phyloP scores from a whole-genome alignment of 2,797 vertebrate genomes.

The Acipenser oxyrinchus region DNA sequence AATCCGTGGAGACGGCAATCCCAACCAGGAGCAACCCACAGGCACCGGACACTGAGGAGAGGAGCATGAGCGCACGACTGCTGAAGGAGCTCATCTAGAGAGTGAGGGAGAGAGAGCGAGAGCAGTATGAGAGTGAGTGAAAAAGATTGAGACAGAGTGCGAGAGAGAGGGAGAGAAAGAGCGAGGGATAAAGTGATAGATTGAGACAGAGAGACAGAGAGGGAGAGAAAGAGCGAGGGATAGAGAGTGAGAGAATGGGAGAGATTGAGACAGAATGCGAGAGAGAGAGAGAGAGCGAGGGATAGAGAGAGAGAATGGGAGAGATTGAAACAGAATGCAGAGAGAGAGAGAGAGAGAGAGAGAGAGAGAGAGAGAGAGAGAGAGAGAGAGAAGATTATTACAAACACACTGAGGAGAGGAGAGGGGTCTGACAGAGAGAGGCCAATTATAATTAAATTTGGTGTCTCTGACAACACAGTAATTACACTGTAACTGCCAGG shows the following conservation, averaged over 20 bases:
- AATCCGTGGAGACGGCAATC: constrained; percentile 87
- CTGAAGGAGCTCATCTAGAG: constrained; percentile 86
- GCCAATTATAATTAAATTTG: not conserved
- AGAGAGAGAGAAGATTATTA: not conserved
- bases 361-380: not conserved
- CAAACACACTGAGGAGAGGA: not conserved
- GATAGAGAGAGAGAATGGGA: not conserved
- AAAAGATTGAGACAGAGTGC: constrained; percentile 1
- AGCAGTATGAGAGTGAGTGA: constrained; percentile 7
- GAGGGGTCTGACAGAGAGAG: not conserved
- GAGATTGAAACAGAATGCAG: not conserved
- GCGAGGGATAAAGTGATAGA: too few species aligned
- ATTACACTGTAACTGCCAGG: too few species aligned
- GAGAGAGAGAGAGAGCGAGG: constrained; percentile 5
- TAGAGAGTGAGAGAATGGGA: not conserved
- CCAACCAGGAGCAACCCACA: constrained; percentile 83
- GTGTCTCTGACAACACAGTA: too few species aligned
- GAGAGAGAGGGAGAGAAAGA: constrained; percentile 12
- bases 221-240: not conserved
- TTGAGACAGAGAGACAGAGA: not conserved
- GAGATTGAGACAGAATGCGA: not conserved
- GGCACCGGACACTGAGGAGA: constrained; percentile 85
- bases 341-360: not conserved
- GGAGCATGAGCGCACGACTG: constrained; percentile 83
- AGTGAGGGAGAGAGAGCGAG: not conserved